These are phyloP conservation scores for Heterocephalus glaber DNA, from an alignment of 2,113 vertebrate genomes.

Conservation along the genomic window DNA sequence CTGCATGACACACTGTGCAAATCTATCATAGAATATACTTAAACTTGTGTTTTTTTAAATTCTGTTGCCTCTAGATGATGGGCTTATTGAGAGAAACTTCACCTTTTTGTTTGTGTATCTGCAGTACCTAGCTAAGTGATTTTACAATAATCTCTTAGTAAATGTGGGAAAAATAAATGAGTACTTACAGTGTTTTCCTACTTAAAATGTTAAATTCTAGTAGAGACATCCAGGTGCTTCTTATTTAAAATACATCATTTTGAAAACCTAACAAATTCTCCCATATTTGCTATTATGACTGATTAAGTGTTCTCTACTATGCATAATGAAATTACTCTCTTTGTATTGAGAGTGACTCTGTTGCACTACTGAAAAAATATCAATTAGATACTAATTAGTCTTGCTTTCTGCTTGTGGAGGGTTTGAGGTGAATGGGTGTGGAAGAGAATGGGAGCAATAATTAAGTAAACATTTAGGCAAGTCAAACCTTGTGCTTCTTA, in stretches of 20 bases:
- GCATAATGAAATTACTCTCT: constrained; percentile 70
- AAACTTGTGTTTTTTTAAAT: not conserved
- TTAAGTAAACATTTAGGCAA: constrained; percentile 76
- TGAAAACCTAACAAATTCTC: constrained; percentile 58
- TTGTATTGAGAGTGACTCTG: constrained; percentile 70
- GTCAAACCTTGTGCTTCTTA: constrained; percentile 64
- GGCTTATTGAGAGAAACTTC: not conserved
- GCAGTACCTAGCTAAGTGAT: not conserved
- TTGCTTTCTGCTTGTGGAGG: constrained; percentile 67
- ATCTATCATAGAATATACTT: not conserved
- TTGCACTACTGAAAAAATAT: constrained; percentile 75
- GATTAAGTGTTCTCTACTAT: constrained; percentile 64
- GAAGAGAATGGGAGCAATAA: constrained; percentile 72
- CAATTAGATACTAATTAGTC: constrained; percentile 77
- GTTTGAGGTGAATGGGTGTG: constrained; percentile 65
- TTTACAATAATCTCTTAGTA: not conserved
- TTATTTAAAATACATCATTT: constrained; percentile 59
- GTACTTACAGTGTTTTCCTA: not conserved
- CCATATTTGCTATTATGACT: constrained; percentile 65
- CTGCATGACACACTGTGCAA: not conserved
- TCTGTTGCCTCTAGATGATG: not conserved
- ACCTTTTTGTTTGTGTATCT: not conserved
- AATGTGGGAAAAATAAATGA: constrained; percentile 47
- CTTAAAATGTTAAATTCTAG: constrained; percentile 51
- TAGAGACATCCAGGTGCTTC: constrained; percentile 65